phyloP scores from a whole-genome alignment of 2,797 vertebrate genomes.

The Cottoperca gobio region DNA sequence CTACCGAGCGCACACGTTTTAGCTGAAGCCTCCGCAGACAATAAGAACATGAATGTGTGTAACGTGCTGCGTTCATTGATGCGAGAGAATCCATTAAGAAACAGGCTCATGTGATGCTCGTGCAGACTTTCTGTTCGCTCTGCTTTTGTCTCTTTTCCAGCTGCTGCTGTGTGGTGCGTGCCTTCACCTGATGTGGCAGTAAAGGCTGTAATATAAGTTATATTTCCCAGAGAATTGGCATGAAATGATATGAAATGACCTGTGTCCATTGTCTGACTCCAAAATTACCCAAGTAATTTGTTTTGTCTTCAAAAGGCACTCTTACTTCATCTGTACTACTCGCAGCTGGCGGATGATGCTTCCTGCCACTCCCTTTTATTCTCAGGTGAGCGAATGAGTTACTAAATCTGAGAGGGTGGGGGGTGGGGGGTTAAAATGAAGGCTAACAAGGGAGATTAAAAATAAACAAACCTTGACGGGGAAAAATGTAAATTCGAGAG shows the following conservation, averaged over 20 bases:
- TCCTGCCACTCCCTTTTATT: conserved; percentile 43
- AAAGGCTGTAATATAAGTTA: conserved; percentile 13
- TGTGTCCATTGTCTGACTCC: conserved; percentile 48
- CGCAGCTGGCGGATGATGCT: conserved; percentile 39
- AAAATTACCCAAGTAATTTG: conserved; percentile 67
- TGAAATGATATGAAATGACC: conserved; percentile 64
- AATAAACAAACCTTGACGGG: conserved; percentile 73
- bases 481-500: conserved; percentile 47
- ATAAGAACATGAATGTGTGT: not conserved
- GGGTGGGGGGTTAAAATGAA: conserved; percentile 47
- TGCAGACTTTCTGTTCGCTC: conserved; percentile 1
- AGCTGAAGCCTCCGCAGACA: not conserved
- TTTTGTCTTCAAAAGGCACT: conserved; percentile 60
- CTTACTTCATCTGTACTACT: conserved; percentile 63
- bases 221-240: conserved; percentile 48
- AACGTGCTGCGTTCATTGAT: conserved; percentile 27
- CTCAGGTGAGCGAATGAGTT: conserved; percentile 64
- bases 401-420: conserved; percentile 43
- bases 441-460: conserved; percentile 76
- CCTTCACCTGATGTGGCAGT: not conserved
- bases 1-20: not conserved
- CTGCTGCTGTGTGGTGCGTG: not conserved
- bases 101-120: conserved; percentile 4
- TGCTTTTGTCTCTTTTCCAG: not conserved
- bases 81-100: conserved; percentile 32